Base-by-base conservation (phyloP, 1,140 invertebrate species). In the Ptiloglossa arizonensis region DNA sequence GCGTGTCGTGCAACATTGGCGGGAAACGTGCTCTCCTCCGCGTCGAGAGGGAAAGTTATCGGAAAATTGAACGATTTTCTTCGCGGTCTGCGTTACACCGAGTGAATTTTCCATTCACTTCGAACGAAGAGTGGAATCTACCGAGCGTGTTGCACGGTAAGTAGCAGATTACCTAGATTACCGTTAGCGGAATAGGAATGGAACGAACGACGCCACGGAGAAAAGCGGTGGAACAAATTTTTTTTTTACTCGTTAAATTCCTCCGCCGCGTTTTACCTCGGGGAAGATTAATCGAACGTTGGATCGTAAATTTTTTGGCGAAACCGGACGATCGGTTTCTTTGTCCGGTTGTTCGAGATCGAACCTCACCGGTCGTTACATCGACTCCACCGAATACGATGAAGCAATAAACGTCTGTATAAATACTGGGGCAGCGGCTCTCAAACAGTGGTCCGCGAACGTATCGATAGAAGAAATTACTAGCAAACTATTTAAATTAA, bases 131-230 rank as follows among this genome's bases (percentile, higher is more conserved):
- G 35, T 5, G n/a, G 38, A 19, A 29, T 22, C 8, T 5, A 2
- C 0, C 5, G n/a, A n/a, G 11, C 9, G 17, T 22, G 8, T 5
- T 48, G 2, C 22, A 35, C 17, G 41, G 63, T 68, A 68, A 54
- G 35, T 56, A 32, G 8, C 5, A 15, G 17, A 35, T 41, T 27
- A 19, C 19, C 35, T 44, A n/a, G n/a, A 56, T 74, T 67, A 74
- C 71, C 71, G 71, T 74, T 74, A 74, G 46, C 19, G 27, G 17
- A 27, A 46, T 68, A 44, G n/a, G 19, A 54, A n/a, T 44, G 27
- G 50, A 67, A 67, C 6, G 50, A 56, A 13, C 60, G 6, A 3
- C 19, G 27, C 2, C 22, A n/a, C 6, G 24, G 64, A 64, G 15
- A 60, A 54, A 73, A 73, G n/a, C 52, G 35, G 8, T 13, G 5